Evolutionary conservation across 1,140 invertebrate genomes (phyloP).

Genomic region (Aleiodes sp.): DNA sequence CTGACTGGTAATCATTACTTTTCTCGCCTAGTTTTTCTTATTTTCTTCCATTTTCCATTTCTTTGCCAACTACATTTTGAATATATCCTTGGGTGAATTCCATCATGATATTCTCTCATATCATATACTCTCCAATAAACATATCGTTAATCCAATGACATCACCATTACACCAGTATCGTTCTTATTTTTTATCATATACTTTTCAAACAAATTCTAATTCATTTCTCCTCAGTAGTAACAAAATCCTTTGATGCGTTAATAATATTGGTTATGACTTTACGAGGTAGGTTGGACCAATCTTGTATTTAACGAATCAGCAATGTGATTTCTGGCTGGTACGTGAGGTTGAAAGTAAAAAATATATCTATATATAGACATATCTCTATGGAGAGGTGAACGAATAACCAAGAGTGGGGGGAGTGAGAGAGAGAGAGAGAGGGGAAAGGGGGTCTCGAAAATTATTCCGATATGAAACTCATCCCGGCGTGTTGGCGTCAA

Average conservation of each 20-base stretch:
- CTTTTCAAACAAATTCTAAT: background rate
- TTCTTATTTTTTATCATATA: background rate
- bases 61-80: too few species aligned
- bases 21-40: background rate
- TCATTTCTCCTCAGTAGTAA: background rate
- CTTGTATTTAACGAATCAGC: conserved; percentile 30
- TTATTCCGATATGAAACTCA: conserved; percentile 67
- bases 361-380: conserved; percentile 6
- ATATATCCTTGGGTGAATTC: too few species aligned
- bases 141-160: too few species aligned
- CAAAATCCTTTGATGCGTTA: background rate
- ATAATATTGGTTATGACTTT: conserved; percentile 8
- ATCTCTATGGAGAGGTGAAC: background rate
- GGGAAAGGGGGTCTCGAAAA: conserved; percentile 49
- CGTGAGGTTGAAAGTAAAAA: conserved; percentile 11
- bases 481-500: conserved; percentile 59
- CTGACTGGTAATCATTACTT: background rate
- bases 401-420: conserved; percentile 19
- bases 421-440: conserved; percentile 13
- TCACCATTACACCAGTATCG: too few species aligned
- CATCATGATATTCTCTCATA: too few species aligned
- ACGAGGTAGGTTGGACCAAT: background rate
- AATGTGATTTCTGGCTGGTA: conserved; percentile 24
- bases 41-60: too few species aligned
- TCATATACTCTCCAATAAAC: too few species aligned